phyloP scores from a whole-genome alignment of 2,797 vertebrate genomes.

The Enteromius paludinosus region DNA sequence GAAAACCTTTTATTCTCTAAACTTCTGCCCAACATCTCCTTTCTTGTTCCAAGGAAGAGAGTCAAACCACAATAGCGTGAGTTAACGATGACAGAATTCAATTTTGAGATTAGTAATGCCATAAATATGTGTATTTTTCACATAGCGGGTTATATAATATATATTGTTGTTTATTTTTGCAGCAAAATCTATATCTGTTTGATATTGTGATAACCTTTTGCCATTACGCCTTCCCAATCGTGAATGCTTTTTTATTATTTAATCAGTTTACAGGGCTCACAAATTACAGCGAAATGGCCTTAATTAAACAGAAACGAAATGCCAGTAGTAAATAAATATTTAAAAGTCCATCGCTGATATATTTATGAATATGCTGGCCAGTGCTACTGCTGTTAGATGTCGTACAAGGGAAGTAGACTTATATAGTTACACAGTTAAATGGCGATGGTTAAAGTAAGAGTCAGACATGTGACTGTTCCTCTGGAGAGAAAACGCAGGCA shows the following conservation, averaged over 20 bases:
- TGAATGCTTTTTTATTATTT: background rate
- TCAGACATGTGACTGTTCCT: background rate
- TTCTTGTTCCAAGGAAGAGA: background rate
- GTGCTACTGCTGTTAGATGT: background rate
- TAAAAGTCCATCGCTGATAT: background rate
- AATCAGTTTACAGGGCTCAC: background rate
- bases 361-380: background rate
- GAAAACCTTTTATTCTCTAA: slow-evolving; percentile 1
- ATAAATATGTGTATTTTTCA: background rate
- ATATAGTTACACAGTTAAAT: slow-evolving; percentile 2
- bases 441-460: slow-evolving; percentile 1
- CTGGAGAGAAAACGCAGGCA: slow-evolving; percentile 1
- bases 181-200: background rate
- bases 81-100: background rate
- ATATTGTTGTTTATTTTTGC: background rate
- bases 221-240: background rate
- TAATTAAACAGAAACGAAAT: background rate
- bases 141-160: background rate
- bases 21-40: background rate
- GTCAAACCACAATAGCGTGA: background rate
- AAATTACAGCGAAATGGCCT: background rate
- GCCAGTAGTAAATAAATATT: background rate
- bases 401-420: background rate
- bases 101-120: background rate
- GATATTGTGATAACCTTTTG: background rate